Evolutionary conservation across 2,888 invertebrate genomes (phyloP).

Genomic region (Drosophila niveifrons): DNA sequence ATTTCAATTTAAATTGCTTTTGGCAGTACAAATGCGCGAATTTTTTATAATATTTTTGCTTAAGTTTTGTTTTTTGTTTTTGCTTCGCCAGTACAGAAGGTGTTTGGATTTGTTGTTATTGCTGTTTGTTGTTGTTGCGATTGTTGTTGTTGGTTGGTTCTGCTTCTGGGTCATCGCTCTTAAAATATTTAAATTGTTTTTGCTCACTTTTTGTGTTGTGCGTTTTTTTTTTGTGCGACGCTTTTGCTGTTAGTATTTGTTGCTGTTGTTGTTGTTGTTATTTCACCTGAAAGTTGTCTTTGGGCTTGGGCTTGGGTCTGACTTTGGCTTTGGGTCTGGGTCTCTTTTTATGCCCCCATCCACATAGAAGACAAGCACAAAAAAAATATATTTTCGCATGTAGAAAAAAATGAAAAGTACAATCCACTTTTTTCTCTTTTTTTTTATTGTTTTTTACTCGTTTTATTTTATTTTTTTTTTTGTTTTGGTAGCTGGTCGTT

Average conservation of each 20-base stretch:
- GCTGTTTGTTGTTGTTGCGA: conserved; percentile 31
- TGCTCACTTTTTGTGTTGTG: conserved; percentile 36
- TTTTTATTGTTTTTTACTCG: conserved; percentile 9
- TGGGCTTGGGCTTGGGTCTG: conserved; percentile 33
- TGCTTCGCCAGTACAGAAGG: conserved; percentile 68
- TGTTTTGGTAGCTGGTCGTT: conserved; percentile 59
- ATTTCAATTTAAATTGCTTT: conserved; percentile 15
- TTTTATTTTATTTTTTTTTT: conserved; percentile 10
- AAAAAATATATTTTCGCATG: conserved; percentile 56
- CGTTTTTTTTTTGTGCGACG: background rate
- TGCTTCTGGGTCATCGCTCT: conserved; percentile 82
- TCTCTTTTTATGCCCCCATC: conserved; percentile 67
- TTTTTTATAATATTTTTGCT: conserved; percentile 33
- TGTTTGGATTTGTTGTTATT: conserved; percentile 65
- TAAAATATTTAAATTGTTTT: conserved; percentile 80
- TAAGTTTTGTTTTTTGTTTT: conserved; percentile 40
- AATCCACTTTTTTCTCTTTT: conserved; percentile 52
- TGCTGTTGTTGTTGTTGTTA: conserved; percentile 43
- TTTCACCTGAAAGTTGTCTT: conserved; percentile 82
- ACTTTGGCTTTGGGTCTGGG: conserved; percentile 5
- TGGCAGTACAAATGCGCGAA: conserved; percentile 27
- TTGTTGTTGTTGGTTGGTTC: conserved; percentile 43
- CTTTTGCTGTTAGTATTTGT: conserved; percentile 18
- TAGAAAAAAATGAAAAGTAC: conserved; percentile 63
- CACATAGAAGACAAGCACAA: conserved; percentile 73